Evolutionary conservation across 2,113 vertebrate genomes (phyloP).

Genomic region (Grammomys dolichurus): DNA sequence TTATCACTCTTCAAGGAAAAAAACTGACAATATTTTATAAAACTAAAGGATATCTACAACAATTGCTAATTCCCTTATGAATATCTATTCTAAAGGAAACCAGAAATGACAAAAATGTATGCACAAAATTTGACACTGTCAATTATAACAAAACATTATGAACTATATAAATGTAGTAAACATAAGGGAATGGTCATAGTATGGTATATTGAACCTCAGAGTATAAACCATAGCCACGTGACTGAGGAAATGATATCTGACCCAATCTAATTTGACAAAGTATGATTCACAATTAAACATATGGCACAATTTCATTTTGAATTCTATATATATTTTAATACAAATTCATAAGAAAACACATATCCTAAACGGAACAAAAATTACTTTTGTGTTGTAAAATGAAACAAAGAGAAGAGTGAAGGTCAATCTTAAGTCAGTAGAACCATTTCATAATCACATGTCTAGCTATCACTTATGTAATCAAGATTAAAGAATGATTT

Average conservation of each 20-base stretch:
- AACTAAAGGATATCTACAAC: not conserved
- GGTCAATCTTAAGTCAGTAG: not conserved
- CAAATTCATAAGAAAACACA: slow-evolving; percentile 10
- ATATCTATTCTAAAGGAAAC: not conserved
- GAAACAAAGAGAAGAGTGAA: not conserved
- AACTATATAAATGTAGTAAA: not conserved
- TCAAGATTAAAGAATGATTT: not conserved
- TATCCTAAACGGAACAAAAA: not conserved
- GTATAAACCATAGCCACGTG: not conserved
- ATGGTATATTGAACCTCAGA: not conserved
- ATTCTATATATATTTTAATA: not conserved
- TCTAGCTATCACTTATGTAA: not conserved
- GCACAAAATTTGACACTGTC: not conserved
- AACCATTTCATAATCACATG: not conserved
- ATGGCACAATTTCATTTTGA: not conserved
- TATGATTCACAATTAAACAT: not conserved
- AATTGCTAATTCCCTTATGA: not conserved
- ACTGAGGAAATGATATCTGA: not conserved
- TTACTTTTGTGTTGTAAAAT: not conserved
- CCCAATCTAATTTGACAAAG: not conserved
- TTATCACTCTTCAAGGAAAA: not conserved
- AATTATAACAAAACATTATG: not conserved
- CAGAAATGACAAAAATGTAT: not conserved
- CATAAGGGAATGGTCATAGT: not conserved
- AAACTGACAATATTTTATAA: not conserved